These are phyloP conservation scores for Peromyscus eremicus DNA, from an alignment of 2,797 vertebrate species.

Conservation along the genomic window DNA sequence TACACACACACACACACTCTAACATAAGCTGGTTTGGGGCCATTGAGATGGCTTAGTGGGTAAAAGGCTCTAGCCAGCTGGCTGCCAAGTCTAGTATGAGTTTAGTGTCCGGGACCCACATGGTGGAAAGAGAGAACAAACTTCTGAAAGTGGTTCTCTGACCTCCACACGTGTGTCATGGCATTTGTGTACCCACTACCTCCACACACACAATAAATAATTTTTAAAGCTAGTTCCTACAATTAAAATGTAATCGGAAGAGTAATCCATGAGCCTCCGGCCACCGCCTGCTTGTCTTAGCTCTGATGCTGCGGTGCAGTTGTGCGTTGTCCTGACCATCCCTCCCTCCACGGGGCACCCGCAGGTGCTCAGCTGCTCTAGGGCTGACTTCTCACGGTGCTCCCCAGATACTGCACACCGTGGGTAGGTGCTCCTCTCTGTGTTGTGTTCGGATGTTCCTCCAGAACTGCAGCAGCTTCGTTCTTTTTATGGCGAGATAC, in stretches of 20 bases:
- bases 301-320: not conserved
- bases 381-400: not conserved
- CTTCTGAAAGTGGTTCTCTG: not conserved
- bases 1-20: too few relatives aligned
- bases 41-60: not conserved
- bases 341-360: not conserved
- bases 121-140: not conserved
- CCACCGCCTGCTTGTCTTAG: not conserved
- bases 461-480: constrained; percentile 12
- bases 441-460: constrained; percentile 26
- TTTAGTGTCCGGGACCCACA: not conserved
- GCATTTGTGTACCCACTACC: not conserved
- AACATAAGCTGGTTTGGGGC: not conserved
- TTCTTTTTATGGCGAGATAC: constrained; percentile 46
- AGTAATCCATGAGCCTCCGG: not conserved
- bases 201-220: not conserved
- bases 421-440: not conserved
- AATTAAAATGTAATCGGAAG: constrained; percentile 37
- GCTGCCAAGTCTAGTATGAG: not conserved
- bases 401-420: not conserved
- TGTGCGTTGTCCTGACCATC: not conserved
- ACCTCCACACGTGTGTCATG: not conserved
- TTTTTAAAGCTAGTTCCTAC: not conserved
- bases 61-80: not conserved
- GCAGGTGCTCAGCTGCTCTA: not conserved